Evolutionary conservation across 2,797 vertebrate genomes (phyloP).

Genomic region (Onychomys arenicola): DNA sequence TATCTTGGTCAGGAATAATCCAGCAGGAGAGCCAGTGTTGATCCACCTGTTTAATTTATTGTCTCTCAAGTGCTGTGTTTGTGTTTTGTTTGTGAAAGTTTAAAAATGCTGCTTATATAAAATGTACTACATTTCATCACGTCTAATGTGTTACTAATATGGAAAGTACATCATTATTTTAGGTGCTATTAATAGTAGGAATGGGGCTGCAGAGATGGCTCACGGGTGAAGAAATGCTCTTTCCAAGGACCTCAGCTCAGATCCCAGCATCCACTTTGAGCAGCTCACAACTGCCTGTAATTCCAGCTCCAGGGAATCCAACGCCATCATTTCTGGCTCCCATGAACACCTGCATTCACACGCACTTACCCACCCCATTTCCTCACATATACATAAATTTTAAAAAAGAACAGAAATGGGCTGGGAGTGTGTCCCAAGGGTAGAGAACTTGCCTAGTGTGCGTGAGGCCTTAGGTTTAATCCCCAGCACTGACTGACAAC

Average conservation of each 20-base stretch:
- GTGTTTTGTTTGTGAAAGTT: constrained; percentile 15
- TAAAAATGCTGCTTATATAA: background rate
- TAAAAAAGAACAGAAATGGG: background rate
- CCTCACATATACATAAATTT: background rate
- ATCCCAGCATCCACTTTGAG: background rate
- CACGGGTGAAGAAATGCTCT: too few species aligned
- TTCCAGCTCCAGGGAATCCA: background rate
- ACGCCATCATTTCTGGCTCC: background rate
- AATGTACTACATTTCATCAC: constrained; percentile 17
- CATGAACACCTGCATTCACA: too few species aligned
- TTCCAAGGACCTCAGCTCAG: background rate
- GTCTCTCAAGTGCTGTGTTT: constrained; percentile 36
- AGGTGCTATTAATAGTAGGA: background rate
- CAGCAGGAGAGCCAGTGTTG: background rate
- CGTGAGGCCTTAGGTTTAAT: background rate
- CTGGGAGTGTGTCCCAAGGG: fast-evolving
- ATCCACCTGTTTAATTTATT: background rate
- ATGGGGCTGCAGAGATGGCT: background rate
- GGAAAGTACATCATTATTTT: constrained; percentile 13
- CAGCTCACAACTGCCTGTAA: background rate
- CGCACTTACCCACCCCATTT: too few species aligned
- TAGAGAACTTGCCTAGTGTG: background rate
- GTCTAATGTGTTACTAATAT: background rate
- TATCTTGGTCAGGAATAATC: background rate
- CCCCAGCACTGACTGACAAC: background rate